Evolutionary conservation across 2,797 vertebrate genomes (phyloP).

Genomic region (Premnoplex brunnescens): DNA sequence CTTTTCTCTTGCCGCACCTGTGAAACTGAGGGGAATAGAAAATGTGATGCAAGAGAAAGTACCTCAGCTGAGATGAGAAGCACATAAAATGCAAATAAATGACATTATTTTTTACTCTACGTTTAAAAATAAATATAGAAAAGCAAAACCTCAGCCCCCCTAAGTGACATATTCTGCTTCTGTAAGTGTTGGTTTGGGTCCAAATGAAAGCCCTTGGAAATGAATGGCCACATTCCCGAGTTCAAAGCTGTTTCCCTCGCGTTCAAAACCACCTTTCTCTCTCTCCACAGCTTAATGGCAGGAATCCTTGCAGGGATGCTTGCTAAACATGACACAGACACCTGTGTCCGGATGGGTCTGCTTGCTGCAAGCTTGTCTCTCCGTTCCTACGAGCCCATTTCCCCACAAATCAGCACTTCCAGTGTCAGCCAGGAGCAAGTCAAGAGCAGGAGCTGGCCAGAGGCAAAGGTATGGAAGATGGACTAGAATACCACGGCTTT

Average conservation of each 20-base stretch:
- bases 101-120: not conserved
- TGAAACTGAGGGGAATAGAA: not conserved
- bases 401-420: slow-evolving; percentile 72
- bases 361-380: slow-evolving; percentile 82
- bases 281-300: slow-evolving; percentile 80
- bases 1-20: not conserved
- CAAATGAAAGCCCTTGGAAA: not conserved
- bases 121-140: not conserved
- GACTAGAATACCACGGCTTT: not conserved
- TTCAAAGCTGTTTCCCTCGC: not conserved
- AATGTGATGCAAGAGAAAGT: not conserved
- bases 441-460: slow-evolving; percentile 70
- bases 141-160: not conserved
- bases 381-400: slow-evolving; percentile 78
- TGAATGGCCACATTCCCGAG: rapidly evolving
- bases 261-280: not conserved
- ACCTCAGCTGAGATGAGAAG: not conserved
- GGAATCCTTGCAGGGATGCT: slow-evolving; percentile 85
- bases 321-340: slow-evolving; percentile 75
- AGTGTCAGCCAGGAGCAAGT: slow-evolving; percentile 72
- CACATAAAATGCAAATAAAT: not conserved
- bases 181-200: not conserved
- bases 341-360: slow-evolving; percentile 86
- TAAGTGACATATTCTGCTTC: not conserved
- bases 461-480: slow-evolving; percentile 53